Conservation (phyloP, 2,797 vertebrate genomes). For the Hipposideros larvatus region DNA sequence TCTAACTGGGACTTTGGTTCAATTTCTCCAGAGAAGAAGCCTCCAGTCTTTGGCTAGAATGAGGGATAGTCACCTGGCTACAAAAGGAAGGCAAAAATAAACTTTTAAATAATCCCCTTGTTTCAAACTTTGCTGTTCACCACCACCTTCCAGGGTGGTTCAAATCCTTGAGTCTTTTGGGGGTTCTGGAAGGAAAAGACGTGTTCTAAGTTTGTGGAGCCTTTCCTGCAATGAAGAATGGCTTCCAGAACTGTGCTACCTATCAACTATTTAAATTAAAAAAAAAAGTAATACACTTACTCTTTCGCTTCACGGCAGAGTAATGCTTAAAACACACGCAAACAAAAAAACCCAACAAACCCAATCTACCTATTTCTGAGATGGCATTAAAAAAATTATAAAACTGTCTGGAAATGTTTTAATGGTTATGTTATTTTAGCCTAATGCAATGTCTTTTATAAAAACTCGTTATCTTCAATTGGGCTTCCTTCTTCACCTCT, state of each 20-base stretch:
- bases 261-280: background rate
- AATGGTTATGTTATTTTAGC: slow-evolving; percentile 16
- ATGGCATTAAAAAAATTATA: background rate
- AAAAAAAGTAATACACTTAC: background rate
- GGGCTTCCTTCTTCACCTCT: background rate
- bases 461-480: background rate
- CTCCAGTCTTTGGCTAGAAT: background rate
- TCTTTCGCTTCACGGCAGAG: background rate
- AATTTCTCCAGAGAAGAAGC: background rate
- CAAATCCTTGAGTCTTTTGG: background rate
- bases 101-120: background rate
- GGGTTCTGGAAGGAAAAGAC: slow-evolving; percentile 11
- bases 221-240: background rate
- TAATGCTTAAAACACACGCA: slow-evolving; percentile 3
- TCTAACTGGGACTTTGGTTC: background rate
- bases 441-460: background rate
- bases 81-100: background rate
- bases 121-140: slow-evolving; percentile 15
- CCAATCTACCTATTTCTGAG: background rate
- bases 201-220: slow-evolving; percentile 16
- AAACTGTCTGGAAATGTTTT: background rate
- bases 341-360: background rate
- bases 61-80: background rate
- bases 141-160: background rate
- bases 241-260: background rate